A percentile compares a stretch with the other conserved stretches of the same genome.
Conservation (phyloP, 2,797 vertebrate genomes). For the Cyprinodon diabolis region DNA sequence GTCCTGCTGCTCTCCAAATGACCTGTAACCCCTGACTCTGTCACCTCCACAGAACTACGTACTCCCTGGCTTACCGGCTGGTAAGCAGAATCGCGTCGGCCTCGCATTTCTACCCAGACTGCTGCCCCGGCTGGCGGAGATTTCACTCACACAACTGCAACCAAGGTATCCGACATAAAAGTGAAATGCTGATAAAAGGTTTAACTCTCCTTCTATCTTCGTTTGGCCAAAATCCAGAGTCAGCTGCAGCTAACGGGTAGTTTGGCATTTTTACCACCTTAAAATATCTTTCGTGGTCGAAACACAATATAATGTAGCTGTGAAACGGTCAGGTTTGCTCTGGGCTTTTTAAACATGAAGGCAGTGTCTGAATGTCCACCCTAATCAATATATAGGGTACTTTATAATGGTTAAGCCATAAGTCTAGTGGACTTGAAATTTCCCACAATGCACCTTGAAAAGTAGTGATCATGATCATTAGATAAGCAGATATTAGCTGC, state of each 20-base stretch:
- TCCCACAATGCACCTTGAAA: no score
- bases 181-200: neutral
- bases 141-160: conserved; percentile 80
- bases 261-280: neutral
- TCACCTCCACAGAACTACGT: conserved; percentile 83
- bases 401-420: no score
- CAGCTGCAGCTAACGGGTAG: neutral
- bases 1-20: conserved; percentile 14
- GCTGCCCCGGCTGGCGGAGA: conserved; percentile 90
- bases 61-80: conserved; percentile 85
- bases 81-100: conserved; percentile 59
- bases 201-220: neutral
- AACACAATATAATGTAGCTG: neutral
- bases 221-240: neutral
- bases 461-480: no score
- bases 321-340: neutral
- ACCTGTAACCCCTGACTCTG: neutral
- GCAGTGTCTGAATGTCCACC: no score
- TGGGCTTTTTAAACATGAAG: neutral
- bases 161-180: conserved; percentile 79
- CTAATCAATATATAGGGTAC: no score
- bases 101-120: conserved; percentile 69
- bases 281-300: neutral
- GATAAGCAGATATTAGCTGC: no score
- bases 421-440: no score